Conservation (phyloP, 2,888 invertebrate genomes). For the Papilio protenor region DNA sequence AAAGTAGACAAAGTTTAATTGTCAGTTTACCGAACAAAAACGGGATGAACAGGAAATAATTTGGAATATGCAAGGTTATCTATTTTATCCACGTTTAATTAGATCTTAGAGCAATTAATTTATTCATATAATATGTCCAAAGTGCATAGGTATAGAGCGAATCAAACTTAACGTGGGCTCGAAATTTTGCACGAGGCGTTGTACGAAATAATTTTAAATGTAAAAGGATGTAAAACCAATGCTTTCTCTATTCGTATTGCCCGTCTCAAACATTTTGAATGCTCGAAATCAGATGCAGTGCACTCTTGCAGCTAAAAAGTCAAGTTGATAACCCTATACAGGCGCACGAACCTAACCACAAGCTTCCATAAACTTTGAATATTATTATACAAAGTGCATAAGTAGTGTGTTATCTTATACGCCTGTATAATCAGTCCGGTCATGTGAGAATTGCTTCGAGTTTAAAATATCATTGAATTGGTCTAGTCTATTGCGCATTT, state of each 20-base stretch:
- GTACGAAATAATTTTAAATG: neutral
- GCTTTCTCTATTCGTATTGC: no score
- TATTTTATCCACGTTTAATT: neutral
- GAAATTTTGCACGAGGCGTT: neutral
- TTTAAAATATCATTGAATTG: conserved; percentile 24
- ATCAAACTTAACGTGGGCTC: neutral
- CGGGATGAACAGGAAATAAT: neutral
- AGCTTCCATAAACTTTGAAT: neutral
- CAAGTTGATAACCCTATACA: no score
- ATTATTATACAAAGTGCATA: neutral
- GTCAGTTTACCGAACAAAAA: neutral
- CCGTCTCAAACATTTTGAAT: no score
- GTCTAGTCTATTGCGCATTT: conserved; percentile 30
- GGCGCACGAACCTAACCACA: neutral
- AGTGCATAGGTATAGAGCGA: neutral
- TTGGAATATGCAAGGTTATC: neutral
- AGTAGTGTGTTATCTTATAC: conserved; percentile 16
- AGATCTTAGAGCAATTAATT: neutral
- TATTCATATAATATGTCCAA: neutral
- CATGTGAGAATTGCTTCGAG: conserved; percentile 25
- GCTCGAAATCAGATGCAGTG: no score
- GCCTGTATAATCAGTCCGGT: neutral
- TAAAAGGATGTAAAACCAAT: no score
- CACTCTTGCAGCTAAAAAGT: no score
- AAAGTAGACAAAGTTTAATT: no score